phyloP scores from a whole-genome alignment of 2,797 vertebrate genomes.

The Clamator glandarius region DNA sequence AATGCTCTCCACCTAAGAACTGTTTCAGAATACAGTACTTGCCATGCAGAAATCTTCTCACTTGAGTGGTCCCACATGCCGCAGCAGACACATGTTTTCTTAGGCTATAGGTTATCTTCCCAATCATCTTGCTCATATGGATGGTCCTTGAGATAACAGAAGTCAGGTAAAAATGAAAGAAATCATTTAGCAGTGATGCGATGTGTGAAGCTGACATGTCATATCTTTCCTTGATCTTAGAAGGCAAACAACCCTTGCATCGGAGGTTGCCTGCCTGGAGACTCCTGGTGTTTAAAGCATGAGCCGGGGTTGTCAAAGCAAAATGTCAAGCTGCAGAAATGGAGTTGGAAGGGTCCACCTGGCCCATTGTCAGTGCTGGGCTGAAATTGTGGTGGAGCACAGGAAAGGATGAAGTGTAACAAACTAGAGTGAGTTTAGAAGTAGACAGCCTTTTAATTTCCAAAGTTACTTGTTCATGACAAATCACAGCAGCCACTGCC shows the following conservation, averaged over 20 bases:
- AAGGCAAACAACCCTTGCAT: background rate
- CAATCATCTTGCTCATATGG: background rate
- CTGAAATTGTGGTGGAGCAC: background rate
- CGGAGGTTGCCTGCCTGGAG: background rate
- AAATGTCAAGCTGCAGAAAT: background rate
- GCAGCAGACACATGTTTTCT: background rate
- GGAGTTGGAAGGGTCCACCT: background rate
- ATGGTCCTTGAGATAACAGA: background rate
- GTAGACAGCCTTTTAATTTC: background rate
- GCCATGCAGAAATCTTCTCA: constrained; percentile 68
- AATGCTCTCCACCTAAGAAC: background rate
- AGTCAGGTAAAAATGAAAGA: background rate
- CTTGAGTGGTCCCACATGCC: background rate
- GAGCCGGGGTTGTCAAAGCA: background rate
- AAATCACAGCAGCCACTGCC: background rate
- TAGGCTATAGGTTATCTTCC: constrained; percentile 4
- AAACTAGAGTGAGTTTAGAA: background rate
- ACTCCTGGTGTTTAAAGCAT: background rate
- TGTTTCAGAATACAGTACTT: constrained; percentile 38
- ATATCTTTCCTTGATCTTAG: background rate
- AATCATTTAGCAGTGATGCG: background rate
- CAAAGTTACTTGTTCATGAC: background rate
- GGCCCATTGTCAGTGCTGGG: background rate
- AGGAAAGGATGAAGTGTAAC: background rate
- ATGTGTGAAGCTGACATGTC: background rate